Evolutionary conservation across 2,888 invertebrate species (phyloP).

Genomic region (Hypsopygia costalis): DNA sequence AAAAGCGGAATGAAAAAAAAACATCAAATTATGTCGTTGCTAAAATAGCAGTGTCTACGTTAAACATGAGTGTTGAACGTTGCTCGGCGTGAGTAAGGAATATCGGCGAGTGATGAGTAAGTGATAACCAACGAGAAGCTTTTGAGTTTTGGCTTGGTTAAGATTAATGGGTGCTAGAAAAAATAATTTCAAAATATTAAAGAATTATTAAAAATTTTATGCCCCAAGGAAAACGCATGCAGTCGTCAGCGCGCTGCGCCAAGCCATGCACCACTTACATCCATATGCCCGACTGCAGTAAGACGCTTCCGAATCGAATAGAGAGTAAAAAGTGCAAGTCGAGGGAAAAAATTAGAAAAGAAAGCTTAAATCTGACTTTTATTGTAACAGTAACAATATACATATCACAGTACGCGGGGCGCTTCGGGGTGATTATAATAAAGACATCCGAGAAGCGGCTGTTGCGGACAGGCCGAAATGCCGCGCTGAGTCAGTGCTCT

Average conservation of each 20-base stretch:
- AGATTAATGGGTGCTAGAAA: not conserved
- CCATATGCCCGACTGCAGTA: conserved; percentile 48
- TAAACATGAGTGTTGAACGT: conserved; percentile 29
- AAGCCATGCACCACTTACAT: conserved; percentile 79
- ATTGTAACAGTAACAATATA: conserved; percentile 79
- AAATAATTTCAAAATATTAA: conserved; percentile 4
- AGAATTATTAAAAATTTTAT: conserved; percentile 31
- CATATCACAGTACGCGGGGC: conserved; percentile 81
- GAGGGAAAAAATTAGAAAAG: conserved; percentile 51
- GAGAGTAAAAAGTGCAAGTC: conserved; percentile 48
- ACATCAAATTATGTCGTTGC: conserved; percentile 16
- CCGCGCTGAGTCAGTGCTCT: conserved; percentile 57
- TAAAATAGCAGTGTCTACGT: conserved; percentile 21
- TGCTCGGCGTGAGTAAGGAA: conserved; percentile 32
- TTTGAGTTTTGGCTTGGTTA: conserved; percentile 25
- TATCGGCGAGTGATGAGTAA: conserved; percentile 26
- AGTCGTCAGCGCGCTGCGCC: conserved; percentile 56
- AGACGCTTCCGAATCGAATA: conserved; percentile 40
- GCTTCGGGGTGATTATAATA: conserved; percentile 66
- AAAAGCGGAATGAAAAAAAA: conserved; percentile 43
- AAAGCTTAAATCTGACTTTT: conserved; percentile 62
- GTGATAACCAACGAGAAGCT: conserved; percentile 37
- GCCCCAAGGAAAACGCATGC: conserved; percentile 64
- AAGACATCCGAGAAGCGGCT: conserved; percentile 56
- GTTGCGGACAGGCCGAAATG: conserved; percentile 43